Evolutionary conservation across 2,113 vertebrate species (phyloP).

Genomic region (Myanophis thanlyinensis): DNA sequence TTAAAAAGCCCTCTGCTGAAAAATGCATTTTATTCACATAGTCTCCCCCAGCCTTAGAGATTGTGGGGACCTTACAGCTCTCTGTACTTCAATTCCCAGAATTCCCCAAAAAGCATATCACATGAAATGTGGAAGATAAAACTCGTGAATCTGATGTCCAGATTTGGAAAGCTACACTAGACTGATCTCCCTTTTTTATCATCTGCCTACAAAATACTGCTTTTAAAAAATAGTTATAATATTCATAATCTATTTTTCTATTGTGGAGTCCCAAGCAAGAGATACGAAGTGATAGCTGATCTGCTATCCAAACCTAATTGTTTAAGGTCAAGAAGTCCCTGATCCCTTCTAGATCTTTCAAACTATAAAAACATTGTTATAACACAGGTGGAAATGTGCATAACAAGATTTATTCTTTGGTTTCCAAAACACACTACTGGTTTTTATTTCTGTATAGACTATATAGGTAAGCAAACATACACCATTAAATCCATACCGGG

Average conservation of each 20-base stretch:
- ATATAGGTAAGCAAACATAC: conserved; percentile 66
- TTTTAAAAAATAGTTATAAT: not conserved
- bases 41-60: not conserved
- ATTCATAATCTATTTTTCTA: not conserved
- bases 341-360: not conserved
- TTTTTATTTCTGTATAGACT: conserved; percentile 59
- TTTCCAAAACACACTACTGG: conserved; percentile 54
- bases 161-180: not conserved
- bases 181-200: not conserved
- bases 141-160: not conserved
- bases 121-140: not conserved
- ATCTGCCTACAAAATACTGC: not conserved
- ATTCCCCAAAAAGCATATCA: not conserved
- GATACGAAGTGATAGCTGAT: not conserved
- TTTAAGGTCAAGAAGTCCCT: not conserved
- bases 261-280: not conserved
- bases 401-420: conserved; percentile 49
- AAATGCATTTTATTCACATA: not conserved
- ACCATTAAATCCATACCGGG: conserved; percentile 56
- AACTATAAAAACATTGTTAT: not conserved
- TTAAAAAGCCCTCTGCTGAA: not conserved
- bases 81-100: not conserved
- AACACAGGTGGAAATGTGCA: conserved; percentile 49
- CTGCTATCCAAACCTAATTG: not conserved
- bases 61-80: not conserved